phyloP scores from a whole-genome alignment of 2,113 vertebrate genomes.

The Dasypus novemcinctus region DNA sequence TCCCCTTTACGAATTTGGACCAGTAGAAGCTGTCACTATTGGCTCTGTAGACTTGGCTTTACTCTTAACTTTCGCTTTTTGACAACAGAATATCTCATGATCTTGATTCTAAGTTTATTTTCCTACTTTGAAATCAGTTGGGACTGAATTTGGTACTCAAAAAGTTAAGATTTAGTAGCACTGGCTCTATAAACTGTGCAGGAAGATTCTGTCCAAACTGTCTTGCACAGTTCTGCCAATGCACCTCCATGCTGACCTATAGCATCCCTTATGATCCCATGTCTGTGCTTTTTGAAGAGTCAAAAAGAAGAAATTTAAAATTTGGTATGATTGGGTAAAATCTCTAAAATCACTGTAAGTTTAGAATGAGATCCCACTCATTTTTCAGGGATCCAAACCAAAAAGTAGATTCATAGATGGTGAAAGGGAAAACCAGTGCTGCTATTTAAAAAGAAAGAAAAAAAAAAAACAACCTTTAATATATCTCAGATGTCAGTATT shows the following conservation, averaged over 20 bases:
- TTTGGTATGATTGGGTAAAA: conserved; percentile 41
- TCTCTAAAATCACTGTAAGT: conserved; percentile 30
- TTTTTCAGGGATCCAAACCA: conserved; percentile 44
- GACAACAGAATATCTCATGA: conserved; percentile 59
- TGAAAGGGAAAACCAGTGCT: conserved; percentile 77
- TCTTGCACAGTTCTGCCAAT: neutral
- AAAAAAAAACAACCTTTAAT: neutral
- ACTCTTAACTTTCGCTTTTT: conserved; percentile 79
- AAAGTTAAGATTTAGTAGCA: conserved; percentile 39
- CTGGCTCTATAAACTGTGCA: neutral
- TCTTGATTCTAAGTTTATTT: conserved; percentile 53
- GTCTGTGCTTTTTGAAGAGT: conserved; percentile 29
- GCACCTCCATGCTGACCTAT: neutral
- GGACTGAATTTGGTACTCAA: conserved; percentile 45
- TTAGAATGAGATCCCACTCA: conserved; percentile 18
- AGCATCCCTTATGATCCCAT: neutral
- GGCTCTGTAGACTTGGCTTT: conserved; percentile 76
- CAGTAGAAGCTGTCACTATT: conserved; percentile 78
- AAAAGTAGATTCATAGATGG: conserved; percentile 49
- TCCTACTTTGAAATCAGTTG: conserved; percentile 48
- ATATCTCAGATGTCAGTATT: conserved; percentile 21
- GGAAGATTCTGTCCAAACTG: neutral
- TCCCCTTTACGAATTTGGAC: conserved; percentile 72
- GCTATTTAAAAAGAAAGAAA: conserved; percentile 51
- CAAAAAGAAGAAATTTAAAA: neutral